Evolutionary conservation across 2,888 invertebrate species (phyloP), one percentile per base, ranked within the genome.

Genomic region (Luperina nickerlii): DNA sequence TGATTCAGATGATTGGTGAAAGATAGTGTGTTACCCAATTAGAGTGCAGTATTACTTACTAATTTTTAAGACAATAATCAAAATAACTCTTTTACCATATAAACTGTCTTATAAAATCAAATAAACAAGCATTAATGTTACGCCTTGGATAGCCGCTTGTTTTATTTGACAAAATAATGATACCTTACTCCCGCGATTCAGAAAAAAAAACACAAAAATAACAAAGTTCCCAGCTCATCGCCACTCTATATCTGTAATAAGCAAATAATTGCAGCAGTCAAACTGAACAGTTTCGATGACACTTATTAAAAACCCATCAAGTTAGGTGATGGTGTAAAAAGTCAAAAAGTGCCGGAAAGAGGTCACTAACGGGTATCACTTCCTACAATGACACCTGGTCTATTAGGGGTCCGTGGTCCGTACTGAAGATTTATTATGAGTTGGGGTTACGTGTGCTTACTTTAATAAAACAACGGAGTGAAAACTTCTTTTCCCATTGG

Each of bases 281-380:
- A 63, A 66, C 78, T 74, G 74, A 76, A 74, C 54, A 57, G 71
- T 76, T 81, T 69, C 86, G 83, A 85, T 86, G 85, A 69, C 82
- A 69, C 82, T 84, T 77, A 92, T 94, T 94, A 94, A 90, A 94
- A 94, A 85, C 82, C 71, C 93, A 93, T 94, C 92, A 94, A 71
- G 60, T 85, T 82, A 78, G 79, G 74, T 90, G 87, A 87, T 86
- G 90, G 90, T 92, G 93, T 91, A 93, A 92, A 90, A 90, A 88
- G 74, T 48, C 76, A 60, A 65, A 76, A 79, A 83, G 9, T 76
- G 54, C 92, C 92, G 93, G 94, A 93, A 91, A 88, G 90, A 90
- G 92, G 92, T 93, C 93, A 92, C 79, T 91, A 90, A 89, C 91
- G 91, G 92, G 85, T 89, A 57, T 74, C 69, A 90, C 91, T 93